A percentile compares a stretch with the other conserved stretches of the same genome.
Evolutionary conservation across 2,797 vertebrate genomes (phyloP).

Genomic region (Spinus olivaceus): DNA sequence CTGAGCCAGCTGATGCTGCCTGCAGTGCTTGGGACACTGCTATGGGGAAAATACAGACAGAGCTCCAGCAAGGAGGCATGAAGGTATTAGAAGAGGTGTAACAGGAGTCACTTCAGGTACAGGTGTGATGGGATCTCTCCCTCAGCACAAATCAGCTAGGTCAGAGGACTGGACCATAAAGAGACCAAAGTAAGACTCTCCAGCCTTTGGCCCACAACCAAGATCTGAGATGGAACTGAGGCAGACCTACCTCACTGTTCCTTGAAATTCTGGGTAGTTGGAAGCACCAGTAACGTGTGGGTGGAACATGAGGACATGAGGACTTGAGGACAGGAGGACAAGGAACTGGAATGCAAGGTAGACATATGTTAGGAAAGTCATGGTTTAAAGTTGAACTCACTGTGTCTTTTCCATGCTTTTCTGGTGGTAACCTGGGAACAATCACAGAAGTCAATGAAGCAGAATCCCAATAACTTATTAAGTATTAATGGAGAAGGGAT

Average conservation of each 20-base stretch:
- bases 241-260: neutral
- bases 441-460: neutral
- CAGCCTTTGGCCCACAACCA: neutral
- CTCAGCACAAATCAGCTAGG: neutral
- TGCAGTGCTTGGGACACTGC: neutral
- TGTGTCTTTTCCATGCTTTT: neutral
- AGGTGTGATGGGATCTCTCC: neutral
- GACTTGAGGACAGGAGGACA: neutral
- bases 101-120: neutral
- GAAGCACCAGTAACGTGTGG: neutral
- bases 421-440: neutral
- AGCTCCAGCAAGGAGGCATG: neutral
- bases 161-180: neutral
- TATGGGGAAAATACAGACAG: neutral
- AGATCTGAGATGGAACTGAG: neutral
- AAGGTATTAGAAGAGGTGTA: neutral
- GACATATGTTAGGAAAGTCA: neutral
- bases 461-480: neutral
- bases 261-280: neutral
- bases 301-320: neutral
- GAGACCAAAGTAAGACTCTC: neutral
- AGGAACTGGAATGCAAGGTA: neutral
- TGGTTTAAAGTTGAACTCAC: neutral
- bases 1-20: neutral
- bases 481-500: neutral